These are phyloP conservation scores for Zootoca vivipara DNA, from an alignment of 2,113 vertebrate species.

Conservation along the genomic window DNA sequence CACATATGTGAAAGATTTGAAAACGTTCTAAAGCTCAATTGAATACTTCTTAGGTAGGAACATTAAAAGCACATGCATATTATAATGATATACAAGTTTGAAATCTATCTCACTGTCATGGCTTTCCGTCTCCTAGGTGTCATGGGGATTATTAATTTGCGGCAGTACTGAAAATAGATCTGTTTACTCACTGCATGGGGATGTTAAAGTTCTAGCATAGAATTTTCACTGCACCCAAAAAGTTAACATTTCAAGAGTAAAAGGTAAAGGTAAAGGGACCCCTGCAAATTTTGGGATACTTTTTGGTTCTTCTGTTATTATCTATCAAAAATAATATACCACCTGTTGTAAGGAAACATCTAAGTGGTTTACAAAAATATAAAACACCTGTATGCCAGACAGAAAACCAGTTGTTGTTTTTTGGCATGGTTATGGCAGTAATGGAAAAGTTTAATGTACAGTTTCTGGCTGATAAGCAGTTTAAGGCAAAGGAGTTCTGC, in stretches of 20 bases:
- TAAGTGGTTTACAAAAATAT: too few relatives aligned
- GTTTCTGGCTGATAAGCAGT: neutral
- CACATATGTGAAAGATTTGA: neutral
- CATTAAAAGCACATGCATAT: neutral
- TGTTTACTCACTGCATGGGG: neutral
- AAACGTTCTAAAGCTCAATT: neutral
- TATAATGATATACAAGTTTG: neutral
- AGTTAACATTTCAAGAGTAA: neutral
- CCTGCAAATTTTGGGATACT: neutral
- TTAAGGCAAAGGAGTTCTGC: neutral
- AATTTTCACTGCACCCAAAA: neutral
- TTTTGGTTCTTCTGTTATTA: too few relatives aligned
- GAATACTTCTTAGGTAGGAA: neutral
- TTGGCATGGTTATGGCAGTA: neutral
- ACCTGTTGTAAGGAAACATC: too few relatives aligned
- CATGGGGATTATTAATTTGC: neutral
- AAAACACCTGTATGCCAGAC: too few relatives aligned
- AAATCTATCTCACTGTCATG: neutral
- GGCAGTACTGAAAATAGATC: neutral
- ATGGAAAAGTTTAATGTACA: neutral
- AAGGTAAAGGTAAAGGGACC: too few relatives aligned
- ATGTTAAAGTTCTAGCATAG: neutral
- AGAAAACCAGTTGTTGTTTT: neutral
- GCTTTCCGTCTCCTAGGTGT: neutral
- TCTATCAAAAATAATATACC: too few relatives aligned